Conservation (phyloP, 2,113 vertebrate genomes). For the Etheostoma cragini region DNA sequence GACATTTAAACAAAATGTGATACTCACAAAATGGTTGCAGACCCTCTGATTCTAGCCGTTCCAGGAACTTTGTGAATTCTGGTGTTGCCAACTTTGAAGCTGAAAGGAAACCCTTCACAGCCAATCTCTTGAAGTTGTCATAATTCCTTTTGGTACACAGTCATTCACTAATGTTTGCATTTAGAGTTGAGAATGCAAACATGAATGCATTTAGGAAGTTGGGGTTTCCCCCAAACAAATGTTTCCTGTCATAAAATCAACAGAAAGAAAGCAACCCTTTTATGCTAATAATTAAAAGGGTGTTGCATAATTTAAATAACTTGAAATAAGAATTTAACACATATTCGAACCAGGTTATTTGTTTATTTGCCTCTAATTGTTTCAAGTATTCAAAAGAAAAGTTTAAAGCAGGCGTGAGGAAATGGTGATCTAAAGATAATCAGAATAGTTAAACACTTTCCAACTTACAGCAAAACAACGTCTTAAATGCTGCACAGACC, state of each 20-base stretch:
- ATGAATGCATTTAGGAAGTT: background rate
- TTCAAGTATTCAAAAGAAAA: background rate
- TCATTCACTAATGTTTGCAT: constrained; percentile 2
- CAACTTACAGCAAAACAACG: background rate
- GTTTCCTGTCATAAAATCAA: background rate
- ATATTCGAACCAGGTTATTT: too few relatives aligned
- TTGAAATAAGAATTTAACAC: too few relatives aligned
- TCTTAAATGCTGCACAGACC: background rate
- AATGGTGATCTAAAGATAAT: background rate
- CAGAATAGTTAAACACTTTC: background rate
- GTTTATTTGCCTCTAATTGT: background rate
- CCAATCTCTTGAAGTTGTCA: background rate
- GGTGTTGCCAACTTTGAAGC: too few relatives aligned
- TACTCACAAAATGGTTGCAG: too few relatives aligned
- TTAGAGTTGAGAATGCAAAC: background rate
- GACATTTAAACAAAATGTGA: too few relatives aligned
- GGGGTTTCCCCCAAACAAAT: background rate
- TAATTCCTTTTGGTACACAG: background rate
- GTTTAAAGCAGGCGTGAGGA: background rate
- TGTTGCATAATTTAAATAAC: background rate
- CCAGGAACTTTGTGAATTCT: too few relatives aligned
- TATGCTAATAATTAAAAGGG: background rate
- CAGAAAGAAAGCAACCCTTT: background rate
- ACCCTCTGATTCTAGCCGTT: too few relatives aligned
- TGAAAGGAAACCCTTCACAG: background rate